Percentiles rank a stretch among this genome's conserved stretches.
Evolutionary conservation across 2,113 vertebrate genomes (phyloP).

Genomic region (Rhadina sibilatrix): DNA sequence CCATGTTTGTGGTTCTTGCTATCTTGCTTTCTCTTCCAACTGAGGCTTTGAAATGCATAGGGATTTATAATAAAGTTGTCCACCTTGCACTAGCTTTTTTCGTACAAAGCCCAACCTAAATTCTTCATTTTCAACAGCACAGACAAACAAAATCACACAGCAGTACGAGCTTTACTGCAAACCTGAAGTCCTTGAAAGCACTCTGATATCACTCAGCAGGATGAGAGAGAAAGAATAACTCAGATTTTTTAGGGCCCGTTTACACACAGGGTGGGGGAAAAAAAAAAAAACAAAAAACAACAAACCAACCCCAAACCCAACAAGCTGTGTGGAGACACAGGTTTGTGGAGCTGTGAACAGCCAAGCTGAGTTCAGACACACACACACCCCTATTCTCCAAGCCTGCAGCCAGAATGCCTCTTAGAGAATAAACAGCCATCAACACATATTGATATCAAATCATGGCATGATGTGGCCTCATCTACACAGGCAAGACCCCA

Average conservation of each 20-base stretch:
- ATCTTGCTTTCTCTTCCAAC: constrained; percentile 47
- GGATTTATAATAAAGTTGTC: not conserved
- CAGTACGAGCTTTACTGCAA: not conserved
- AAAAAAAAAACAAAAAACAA: too few relatives aligned
- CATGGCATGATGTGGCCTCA: not conserved
- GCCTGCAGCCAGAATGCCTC: not conserved
- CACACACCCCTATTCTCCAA: not conserved
- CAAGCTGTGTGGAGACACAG: not conserved
- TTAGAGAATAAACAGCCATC: not conserved
- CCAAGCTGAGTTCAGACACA: not conserved
- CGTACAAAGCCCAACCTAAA: not conserved
- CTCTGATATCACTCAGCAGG: not conserved
- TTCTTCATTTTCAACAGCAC: not conserved
- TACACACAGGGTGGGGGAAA: not conserved
- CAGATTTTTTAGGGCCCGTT: not conserved
- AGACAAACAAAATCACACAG: not conserved
- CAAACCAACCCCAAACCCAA: not conserved
- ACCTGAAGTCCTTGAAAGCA: not conserved
- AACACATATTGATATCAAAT: rapidly evolving
- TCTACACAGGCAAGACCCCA: not conserved
- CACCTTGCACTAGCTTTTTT: not conserved
- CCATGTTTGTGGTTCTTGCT: constrained; percentile 37
- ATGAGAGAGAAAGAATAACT: not conserved
- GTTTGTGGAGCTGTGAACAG: not conserved
- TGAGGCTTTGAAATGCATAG: constrained; percentile 5